phyloP scores from a whole-genome alignment of 2,888 invertebrate genomes.

The Thereva unica region DNA sequence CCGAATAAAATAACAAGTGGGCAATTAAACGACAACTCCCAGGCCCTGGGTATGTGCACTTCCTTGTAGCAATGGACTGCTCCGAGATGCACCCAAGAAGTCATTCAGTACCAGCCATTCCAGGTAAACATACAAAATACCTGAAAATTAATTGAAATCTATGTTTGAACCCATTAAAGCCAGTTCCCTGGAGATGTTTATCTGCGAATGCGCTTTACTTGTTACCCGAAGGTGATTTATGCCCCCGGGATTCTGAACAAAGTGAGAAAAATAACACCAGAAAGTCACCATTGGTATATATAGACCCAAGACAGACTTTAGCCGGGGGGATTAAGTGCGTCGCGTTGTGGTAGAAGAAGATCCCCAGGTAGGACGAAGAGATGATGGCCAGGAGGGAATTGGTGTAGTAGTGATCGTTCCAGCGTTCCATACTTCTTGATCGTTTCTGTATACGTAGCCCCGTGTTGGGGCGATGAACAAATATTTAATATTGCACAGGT shows the following conservation, averaged over 20 bases:
- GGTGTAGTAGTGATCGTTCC: not conserved
- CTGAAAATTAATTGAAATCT: conserved; percentile 38
- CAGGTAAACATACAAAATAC: conserved; percentile 32
- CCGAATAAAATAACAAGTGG: conserved; percentile 12
- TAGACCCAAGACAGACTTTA: conserved; percentile 15
- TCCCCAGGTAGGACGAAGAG: no score
- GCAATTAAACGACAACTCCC: conserved; percentile 27
- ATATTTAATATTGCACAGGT: conserved; percentile 34
- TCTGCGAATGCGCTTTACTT: conserved; percentile 39
- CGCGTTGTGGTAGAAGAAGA: no score
- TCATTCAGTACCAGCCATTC: conserved; percentile 8
- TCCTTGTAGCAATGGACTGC: not conserved
- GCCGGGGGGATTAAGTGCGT: conserved; percentile 12
- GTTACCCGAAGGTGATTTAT: conserved; percentile 39
- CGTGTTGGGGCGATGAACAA: conserved; percentile 32
- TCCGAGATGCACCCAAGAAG: not conserved
- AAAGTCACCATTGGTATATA: conserved; percentile 20
- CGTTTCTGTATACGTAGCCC: conserved; percentile 11
- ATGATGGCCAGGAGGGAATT: no score
- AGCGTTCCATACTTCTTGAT: conserved; percentile 16
- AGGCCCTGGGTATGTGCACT: no score
- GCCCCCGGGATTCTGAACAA: conserved; percentile 35
- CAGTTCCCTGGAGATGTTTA: conserved; percentile 37
- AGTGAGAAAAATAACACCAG: conserved; percentile 38
- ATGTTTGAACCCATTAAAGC: conserved; percentile 39